Conservation (phyloP, 2,888 invertebrate genomes). For the Ommatoiulus sabulosus region DNA sequence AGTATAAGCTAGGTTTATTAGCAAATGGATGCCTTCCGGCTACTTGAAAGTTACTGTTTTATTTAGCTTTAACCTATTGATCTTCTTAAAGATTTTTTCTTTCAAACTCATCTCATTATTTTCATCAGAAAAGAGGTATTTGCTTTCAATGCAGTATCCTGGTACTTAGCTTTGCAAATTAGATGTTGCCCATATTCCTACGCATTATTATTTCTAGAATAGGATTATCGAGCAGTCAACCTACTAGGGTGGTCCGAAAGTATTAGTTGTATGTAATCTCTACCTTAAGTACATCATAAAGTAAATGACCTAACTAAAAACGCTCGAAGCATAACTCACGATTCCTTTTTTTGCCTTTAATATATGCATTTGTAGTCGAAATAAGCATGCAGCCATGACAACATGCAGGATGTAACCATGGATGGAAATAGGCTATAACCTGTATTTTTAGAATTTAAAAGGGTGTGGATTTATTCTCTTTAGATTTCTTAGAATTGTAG, state of each 20-base stretch:
- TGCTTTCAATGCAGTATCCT: background rate
- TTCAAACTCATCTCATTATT: background rate
- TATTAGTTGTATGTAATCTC: background rate
- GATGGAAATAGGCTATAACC: no score
- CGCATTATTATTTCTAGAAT: background rate
- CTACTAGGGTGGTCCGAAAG: slow-evolving; percentile 16
- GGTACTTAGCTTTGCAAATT: background rate
- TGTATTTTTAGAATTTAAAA: no score
- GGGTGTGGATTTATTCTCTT: no score
- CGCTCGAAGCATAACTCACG: no score
- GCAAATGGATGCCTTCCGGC: background rate
- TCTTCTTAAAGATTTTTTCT: background rate
- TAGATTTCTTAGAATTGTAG: no score
- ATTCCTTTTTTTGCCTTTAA: no score
- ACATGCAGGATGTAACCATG: no score
- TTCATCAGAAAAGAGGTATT: background rate
- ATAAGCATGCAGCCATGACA: no score
- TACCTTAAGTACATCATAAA: background rate
- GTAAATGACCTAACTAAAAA: background rate
- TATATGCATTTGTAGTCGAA: no score
- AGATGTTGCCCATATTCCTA: background rate
- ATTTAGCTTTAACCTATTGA: slow-evolving; percentile 29
- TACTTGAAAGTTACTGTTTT: background rate
- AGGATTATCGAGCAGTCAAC: background rate
- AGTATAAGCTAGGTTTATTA: background rate